Percentiles rank a stretch among this genome's conserved stretches.
Conservation (phyloP, 2,888 invertebrate genomes). For the Dryobotodes eremita region DNA sequence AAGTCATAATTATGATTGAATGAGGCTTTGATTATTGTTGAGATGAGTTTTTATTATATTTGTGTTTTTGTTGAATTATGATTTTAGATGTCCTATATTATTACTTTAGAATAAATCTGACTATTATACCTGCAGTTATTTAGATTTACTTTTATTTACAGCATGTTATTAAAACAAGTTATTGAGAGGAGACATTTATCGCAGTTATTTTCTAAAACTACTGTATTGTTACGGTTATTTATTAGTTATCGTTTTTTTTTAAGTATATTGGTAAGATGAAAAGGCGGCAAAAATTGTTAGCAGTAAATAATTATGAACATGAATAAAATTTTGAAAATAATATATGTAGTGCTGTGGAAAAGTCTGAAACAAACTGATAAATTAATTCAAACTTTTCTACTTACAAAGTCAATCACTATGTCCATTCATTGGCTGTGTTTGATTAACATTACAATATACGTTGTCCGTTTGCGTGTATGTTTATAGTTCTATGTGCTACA, state of each 20-base stretch:
- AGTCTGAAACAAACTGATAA: conserved; percentile 32
- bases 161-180: conserved; percentile 33
- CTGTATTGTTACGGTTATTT: conserved; percentile 22
- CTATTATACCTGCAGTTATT: conserved; percentile 53
- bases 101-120: conserved; percentile 44
- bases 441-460: conserved; percentile 35
- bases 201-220: conserved; percentile 37
- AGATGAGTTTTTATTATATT: conserved; percentile 51
- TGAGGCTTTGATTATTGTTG: conserved; percentile 57
- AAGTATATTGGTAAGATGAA: neutral
- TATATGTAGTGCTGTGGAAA: conserved; percentile 33
- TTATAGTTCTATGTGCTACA: conserved; percentile 32
- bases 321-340: conserved; percentile 13
- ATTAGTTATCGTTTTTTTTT: conserved; percentile 27
- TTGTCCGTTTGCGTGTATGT: conserved; percentile 15
- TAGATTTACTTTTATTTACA: conserved; percentile 59
- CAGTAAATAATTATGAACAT: conserved; percentile 8
- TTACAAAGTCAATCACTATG: conserved; percentile 21
- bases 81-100: conserved; percentile 52
- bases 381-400: conserved; percentile 37
- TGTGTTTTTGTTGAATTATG: conserved; percentile 56
- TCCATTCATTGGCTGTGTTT: conserved; percentile 49
- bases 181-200: conserved; percentile 29
- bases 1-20: conserved; percentile 42
- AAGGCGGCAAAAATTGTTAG: conserved; percentile 5